Conservation (phyloP, 2,113 vertebrate genomes). For the Sporophila hypoxantha region DNA sequence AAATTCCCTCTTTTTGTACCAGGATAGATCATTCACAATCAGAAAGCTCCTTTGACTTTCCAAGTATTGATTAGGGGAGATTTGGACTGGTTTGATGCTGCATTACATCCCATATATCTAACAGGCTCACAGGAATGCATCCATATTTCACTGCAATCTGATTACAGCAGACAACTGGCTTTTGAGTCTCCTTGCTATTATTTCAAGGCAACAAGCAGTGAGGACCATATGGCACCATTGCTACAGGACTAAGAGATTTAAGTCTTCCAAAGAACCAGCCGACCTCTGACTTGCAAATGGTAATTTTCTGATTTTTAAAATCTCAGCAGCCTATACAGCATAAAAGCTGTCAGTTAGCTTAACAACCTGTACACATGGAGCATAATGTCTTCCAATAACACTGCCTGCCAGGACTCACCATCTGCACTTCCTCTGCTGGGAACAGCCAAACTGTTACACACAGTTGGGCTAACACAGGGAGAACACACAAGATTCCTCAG, state of each 20-base stretch:
- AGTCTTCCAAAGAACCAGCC: constrained; percentile 1
- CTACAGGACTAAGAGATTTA: neutral
- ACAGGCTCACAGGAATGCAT: neutral
- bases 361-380: constrained; percentile 21
- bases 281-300: constrained; percentile 24
- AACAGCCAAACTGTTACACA: neutral
- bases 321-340: neutral
- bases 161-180: constrained; percentile 21
- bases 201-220: constrained; percentile 40
- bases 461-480: constrained; percentile 17
- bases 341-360: constrained; percentile 39
- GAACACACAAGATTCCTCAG: neutral
- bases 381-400: constrained; percentile 31
- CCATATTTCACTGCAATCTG: constrained; percentile 10
- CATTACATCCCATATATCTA: neutral
- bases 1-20: neutral
- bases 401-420: constrained; percentile 34
- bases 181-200: constrained; percentile 1
- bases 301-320: constrained; percentile 36
- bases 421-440: constrained; percentile 24
- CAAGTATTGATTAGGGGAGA: neutral
- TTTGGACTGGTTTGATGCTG: neutral
- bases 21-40: neutral
- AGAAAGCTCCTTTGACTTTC: constrained; percentile 3
- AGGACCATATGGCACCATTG: constrained; percentile 34